Conservation (phyloP, 1,140 invertebrate genomes). For the Matsumurasca onukii region DNA sequence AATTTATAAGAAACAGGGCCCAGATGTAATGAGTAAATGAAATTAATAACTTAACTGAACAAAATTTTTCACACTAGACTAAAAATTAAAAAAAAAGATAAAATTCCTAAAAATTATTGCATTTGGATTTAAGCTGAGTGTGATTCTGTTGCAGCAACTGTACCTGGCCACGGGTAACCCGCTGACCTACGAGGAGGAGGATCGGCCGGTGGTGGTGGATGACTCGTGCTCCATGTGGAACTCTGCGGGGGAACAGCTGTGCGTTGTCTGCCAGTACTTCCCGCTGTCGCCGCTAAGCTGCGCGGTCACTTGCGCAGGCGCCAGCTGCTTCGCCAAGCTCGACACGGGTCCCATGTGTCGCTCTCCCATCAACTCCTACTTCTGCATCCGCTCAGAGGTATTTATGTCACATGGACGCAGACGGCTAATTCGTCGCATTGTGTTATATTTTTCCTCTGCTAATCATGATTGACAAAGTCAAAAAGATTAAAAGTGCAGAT, state of each 20-base stretch:
- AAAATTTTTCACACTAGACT: too few species aligned
- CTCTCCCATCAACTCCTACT: slow-evolving; percentile 75
- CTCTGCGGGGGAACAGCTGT: slow-evolving; percentile 60
- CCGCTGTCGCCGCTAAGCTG: slow-evolving; percentile 76
- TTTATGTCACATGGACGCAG: too few species aligned
- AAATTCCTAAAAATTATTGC: too few species aligned
- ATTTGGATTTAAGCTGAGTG: too few species aligned
- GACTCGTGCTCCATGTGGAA: slow-evolving; percentile 35
- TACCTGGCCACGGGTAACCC: slow-evolving; percentile 69
- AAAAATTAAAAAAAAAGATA: too few species aligned
- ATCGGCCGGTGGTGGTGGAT: slow-evolving; percentile 49
- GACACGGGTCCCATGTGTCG: slow-evolving; percentile 82
- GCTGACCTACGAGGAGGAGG: slow-evolving; percentile 56
- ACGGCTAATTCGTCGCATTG: too few species aligned
- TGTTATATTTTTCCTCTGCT: too few species aligned
- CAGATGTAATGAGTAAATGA: too few species aligned
- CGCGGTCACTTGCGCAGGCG: slow-evolving; percentile 81
- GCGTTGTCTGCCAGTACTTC: slow-evolving; percentile 77
- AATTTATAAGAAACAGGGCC: too few species aligned
- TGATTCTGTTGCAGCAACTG: slow-evolving; percentile 68
- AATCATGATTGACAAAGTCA: too few species aligned
- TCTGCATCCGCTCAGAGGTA: slow-evolving; percentile 72
- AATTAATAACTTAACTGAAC: too few species aligned
- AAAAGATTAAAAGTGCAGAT: too few species aligned
- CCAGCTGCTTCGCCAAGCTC: slow-evolving; percentile 68